Evolutionary conservation across 2,113 vertebrate species (phyloP).

Genomic region (Pica pica): DNA sequence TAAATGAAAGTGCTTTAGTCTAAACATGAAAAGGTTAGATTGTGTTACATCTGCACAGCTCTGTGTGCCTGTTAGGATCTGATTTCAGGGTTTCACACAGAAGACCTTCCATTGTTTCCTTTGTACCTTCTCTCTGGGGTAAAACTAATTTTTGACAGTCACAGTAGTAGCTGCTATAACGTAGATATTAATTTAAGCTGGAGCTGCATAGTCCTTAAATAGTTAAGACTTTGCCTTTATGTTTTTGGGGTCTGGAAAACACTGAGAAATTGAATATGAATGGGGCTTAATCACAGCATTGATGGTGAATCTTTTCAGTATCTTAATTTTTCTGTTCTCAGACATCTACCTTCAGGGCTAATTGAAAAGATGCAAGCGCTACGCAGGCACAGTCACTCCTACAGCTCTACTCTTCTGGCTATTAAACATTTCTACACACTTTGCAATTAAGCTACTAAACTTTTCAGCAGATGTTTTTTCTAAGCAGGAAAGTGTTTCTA

Average conservation of each 20-base stretch:
- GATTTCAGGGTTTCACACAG: constrained; percentile 55
- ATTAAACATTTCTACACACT: constrained; percentile 17
- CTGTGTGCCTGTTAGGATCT: constrained; percentile 31
- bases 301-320: constrained; percentile 15
- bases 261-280: constrained; percentile 53
- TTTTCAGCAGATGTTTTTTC: constrained; percentile 39
- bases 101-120: constrained; percentile 59
- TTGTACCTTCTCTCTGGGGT: constrained; percentile 54
- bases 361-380: constrained; percentile 10
- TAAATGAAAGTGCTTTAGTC: constrained; percentile 52
- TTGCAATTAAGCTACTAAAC: constrained; percentile 37
- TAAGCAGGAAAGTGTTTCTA: not conserved
- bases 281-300: not conserved
- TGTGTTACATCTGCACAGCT: constrained; percentile 49
- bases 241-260: constrained; percentile 23
- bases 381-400: not conserved
- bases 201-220: constrained; percentile 51
- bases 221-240: constrained; percentile 43
- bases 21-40: constrained; percentile 70
- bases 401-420: not conserved
- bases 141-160: constrained; percentile 60
- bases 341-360: not conserved
- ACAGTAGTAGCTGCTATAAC: constrained; percentile 52
- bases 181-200: constrained; percentile 62
- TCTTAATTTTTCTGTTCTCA: not conserved